Base-by-base conservation (phyloP, 1,140 invertebrate genomes). In the Musca vetustissima region DNA sequence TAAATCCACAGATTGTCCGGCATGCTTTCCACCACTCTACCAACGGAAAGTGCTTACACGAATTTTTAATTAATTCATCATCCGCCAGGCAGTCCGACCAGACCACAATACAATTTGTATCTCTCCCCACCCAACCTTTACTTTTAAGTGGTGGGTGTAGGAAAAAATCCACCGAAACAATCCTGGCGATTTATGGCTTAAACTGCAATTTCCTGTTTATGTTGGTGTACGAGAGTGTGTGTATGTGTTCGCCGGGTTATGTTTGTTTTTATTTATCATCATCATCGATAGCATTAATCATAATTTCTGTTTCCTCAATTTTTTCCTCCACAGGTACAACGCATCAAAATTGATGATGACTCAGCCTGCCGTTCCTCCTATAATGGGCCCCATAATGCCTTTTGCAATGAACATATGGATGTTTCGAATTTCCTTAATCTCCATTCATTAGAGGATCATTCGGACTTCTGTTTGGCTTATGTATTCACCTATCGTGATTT, bases 391-490 rank as follows among this genome's bases (percentile, higher is more conserved):
- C 85, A 89, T 66, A 98, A 97, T 86, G 93, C 93, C 59, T 99
- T 98, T 83, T 99, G 98, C 83, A 90, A 95, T 78, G 93, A 95
- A 77, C 98, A 99, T 82, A 98, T 99, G 75, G 98, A 99, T 83
- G 98, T 99, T 57, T 98, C 96, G 74, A 99, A 99, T 86, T 99
- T 99, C 84, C 86, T 99, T 49, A 99, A 99, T 85, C 87, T 98
- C 21, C 97, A 99, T 83, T 99, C 97, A 9, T 86, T 98, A 57
- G 91, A 93, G 25, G 96, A 99, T 85, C 98, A 99, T 83, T 93
- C 98, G 76, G 93, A 95, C 78, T 99, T 99, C 85, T 99, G 98
- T 83, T 87, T 99, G 49, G 97, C 98, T 11, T 99, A 99, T 82
- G 95, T 99, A 28, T 98, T 99, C 83, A 99, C 98, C 0, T 99